Percentiles rank a stretch among this genome's conserved stretches.
phyloP scores from a whole-genome alignment of 2,797 vertebrate genomes.

The Threskiornis aethiopicus region DNA sequence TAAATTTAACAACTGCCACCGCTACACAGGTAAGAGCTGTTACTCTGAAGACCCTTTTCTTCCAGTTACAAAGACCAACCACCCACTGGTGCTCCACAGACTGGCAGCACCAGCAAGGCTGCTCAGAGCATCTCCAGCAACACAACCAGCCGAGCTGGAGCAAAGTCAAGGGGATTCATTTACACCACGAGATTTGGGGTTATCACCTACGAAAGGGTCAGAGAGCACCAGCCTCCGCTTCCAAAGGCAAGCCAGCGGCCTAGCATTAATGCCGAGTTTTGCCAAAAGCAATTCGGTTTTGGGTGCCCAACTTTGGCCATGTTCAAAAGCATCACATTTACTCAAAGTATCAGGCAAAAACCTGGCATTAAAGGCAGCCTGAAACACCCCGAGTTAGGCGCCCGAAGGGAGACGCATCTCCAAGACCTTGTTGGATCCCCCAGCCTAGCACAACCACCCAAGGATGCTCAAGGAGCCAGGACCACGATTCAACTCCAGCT shows the following conservation, averaged over 20 bases:
- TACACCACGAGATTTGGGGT: not conserved
- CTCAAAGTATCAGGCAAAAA: accelerated
- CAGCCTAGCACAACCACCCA: not conserved
- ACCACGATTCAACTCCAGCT: not conserved
- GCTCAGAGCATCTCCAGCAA: not conserved
- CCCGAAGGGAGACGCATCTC: not conserved
- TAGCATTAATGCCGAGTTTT: not conserved
- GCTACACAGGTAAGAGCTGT: not conserved
- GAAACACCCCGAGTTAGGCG: accelerated
- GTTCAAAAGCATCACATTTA: not conserved
- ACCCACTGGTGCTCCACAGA: not conserved
- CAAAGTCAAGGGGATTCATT: not conserved
- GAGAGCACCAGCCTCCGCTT: not conserved
- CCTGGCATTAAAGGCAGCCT: not conserved
- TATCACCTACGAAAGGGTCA: not conserved
- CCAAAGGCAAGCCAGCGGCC: not conserved
- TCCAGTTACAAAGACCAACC: not conserved
- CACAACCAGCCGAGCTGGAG: not conserved
- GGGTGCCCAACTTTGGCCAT: not conserved
- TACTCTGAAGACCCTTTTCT: too few relatives aligned
- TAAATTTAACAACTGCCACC: not conserved
- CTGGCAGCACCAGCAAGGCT: not conserved
- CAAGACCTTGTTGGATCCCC: not conserved
- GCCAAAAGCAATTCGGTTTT: not conserved
- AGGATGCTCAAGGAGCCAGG: not conserved